Conservation (phyloP, 1,140 invertebrate species). For the Ostrea edulis region DNA sequence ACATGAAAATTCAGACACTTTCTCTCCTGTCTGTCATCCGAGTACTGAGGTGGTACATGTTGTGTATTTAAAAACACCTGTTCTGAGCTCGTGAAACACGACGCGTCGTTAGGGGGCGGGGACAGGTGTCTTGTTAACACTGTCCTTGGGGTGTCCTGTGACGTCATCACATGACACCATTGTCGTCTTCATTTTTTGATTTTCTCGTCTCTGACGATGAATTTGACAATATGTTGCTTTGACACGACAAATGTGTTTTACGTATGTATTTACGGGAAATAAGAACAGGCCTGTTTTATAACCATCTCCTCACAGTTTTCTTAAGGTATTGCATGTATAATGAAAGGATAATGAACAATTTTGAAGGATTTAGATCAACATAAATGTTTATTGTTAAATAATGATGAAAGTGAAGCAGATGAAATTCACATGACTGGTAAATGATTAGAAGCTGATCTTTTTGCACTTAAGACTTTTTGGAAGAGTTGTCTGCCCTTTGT, state of each 20-base stretch:
- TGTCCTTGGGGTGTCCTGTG: neutral
- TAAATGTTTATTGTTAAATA: no score
- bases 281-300: no score
- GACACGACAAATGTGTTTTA: neutral
- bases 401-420: no score
- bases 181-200: neutral
- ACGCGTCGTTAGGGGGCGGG: neutral
- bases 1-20: neutral
- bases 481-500: no score
- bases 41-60: neutral
- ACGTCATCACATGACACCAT: slow-evolving; percentile 1
- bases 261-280: neutral
- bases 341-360: no score
- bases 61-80: slow-evolving; percentile 27
- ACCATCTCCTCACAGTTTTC: neutral
- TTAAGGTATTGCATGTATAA: no score
- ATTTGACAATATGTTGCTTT: neutral
- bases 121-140: slow-evolving; percentile 8
- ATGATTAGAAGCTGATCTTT: no score
- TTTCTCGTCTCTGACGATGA: neutral
- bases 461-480: no score
- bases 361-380: no score
- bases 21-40: neutral
- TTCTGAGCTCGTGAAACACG: neutral
- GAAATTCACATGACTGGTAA: no score